These are phyloP conservation scores for Archilochus colubris DNA, from an alignment of 2,113 vertebrate species.

Conservation along the genomic window DNA sequence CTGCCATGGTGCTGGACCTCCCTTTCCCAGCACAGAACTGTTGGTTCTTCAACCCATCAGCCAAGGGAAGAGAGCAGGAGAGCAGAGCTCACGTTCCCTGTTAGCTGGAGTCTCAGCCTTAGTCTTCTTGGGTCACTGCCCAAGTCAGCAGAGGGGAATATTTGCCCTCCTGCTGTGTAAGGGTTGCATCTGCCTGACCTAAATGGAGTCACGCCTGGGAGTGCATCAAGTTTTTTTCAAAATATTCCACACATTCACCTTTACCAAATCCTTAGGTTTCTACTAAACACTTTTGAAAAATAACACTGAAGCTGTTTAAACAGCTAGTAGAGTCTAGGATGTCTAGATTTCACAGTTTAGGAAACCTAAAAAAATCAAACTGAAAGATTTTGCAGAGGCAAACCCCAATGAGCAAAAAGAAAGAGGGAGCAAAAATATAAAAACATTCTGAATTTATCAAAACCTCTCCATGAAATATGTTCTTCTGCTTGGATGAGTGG, in stretches of 20 bases:
- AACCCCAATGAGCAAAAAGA: background rate
- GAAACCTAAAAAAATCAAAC: background rate
- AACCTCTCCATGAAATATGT: background rate
- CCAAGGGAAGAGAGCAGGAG: background rate
- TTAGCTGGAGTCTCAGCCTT: background rate
- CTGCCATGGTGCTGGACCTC: background rate
- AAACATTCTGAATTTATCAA: background rate
- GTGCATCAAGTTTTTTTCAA: background rate
- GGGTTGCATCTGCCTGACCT: background rate
- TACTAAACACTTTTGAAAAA: background rate
- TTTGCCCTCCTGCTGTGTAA: background rate
- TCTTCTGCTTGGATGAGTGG: background rate
- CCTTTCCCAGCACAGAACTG: background rate
- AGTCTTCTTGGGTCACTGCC: background rate
- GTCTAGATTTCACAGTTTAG: background rate
- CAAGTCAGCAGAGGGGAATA: background rate
- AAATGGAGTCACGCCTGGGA: background rate
- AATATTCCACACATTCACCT: background rate
- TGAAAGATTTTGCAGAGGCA: background rate
- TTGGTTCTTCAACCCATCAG: background rate
- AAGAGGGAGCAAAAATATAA: background rate
- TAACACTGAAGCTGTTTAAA: background rate
- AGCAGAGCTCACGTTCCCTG: background rate
- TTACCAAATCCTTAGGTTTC: background rate
- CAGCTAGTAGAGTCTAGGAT: background rate